These are phyloP conservation scores for Chelon auratus DNA, from an alignment of 2,797 vertebrate genomes.

Conservation along the genomic window DNA sequence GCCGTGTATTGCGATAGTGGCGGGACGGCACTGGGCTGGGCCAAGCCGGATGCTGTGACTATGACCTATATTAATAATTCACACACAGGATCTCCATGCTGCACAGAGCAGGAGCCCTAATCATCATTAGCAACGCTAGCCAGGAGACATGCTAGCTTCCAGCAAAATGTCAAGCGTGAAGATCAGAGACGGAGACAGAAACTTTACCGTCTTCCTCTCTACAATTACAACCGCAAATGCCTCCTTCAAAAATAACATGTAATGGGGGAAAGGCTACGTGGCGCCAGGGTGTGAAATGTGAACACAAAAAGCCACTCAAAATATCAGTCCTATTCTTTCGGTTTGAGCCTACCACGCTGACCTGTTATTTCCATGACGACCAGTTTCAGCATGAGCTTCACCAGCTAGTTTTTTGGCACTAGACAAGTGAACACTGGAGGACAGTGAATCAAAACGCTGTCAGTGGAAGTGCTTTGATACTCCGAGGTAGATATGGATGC, in stretches of 20 bases:
- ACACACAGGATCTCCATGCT: conserved; percentile 77
- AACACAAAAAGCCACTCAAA: not conserved
- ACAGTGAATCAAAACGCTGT: not conserved
- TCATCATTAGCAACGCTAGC: conserved; percentile 70
- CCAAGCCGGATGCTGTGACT: conserved; percentile 77
- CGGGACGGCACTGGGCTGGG: conserved; percentile 71
- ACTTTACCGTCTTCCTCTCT: not conserved
- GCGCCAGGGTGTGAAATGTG: conserved; percentile 11
- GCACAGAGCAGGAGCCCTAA: conserved; percentile 67
- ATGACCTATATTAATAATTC: conserved; percentile 88
- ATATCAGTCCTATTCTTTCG: conserved; percentile 19
- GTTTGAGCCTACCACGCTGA: conserved; percentile 10
- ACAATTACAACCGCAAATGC: conserved; percentile 12
- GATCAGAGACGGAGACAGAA: conserved; percentile 21
- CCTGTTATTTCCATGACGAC: conserved; percentile 62
- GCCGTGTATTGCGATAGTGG: conserved; percentile 56
- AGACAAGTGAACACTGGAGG: conserved; percentile 2
- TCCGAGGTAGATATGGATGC: conserved; percentile 2
- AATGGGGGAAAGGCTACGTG: not conserved
- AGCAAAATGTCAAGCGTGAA: conserved; percentile 38
- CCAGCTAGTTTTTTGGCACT: conserved; percentile 18
- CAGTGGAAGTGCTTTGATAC: conserved; percentile 27
- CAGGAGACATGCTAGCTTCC: conserved; percentile 54
- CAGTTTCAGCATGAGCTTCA: conserved; percentile 25
- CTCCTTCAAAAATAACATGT: not conserved